Percentiles rank a stretch among this genome's conserved stretches.
Conservation (phyloP, 1,140 invertebrate species). For the Diabrotica virgifera region DNA sequence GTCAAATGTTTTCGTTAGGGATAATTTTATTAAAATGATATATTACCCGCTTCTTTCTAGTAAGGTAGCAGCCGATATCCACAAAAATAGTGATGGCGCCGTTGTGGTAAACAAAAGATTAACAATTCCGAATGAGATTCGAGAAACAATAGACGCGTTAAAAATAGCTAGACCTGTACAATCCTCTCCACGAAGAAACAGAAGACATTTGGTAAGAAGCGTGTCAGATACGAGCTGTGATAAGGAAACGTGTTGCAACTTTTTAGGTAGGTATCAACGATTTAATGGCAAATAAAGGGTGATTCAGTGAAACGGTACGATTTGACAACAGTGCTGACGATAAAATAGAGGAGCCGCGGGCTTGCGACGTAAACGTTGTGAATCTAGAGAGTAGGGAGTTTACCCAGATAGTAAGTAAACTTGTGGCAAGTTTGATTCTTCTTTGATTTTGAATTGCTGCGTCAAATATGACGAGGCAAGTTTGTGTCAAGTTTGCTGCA, state of each 20-base stretch:
- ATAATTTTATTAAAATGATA: background rate
- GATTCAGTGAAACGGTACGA: too few relatives aligned
- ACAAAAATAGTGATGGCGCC: conserved; percentile 3
- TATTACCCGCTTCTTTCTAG: conserved; percentile 4
- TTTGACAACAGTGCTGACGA: too few relatives aligned
- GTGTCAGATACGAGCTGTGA: conserved; percentile 14
- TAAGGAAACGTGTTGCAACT: conserved; percentile 16
- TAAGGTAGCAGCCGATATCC: conserved; percentile 14
- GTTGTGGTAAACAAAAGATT: background rate
- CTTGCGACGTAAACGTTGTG: too few relatives aligned
- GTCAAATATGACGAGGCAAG: background rate
- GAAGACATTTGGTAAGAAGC: conserved; percentile 7
- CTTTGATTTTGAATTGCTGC: too few relatives aligned
- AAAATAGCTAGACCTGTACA: conserved; percentile 1
- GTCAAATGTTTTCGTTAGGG: background rate
- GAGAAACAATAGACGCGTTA: conserved; percentile 10
- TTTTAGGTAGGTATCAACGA: too few relatives aligned
- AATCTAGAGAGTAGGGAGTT: too few relatives aligned
- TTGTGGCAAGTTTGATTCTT: too few relatives aligned
- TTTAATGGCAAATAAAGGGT: background rate
- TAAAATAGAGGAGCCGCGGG: too few relatives aligned
- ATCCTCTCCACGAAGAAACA: conserved; percentile 1
- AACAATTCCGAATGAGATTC: conserved; percentile 10
- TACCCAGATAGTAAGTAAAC: background rate
- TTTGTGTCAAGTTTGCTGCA: too few relatives aligned